phyloP scores from a whole-genome alignment of 35 echinoderm and acorn worm genomes.

The Apostichopus japonicus region DNA sequence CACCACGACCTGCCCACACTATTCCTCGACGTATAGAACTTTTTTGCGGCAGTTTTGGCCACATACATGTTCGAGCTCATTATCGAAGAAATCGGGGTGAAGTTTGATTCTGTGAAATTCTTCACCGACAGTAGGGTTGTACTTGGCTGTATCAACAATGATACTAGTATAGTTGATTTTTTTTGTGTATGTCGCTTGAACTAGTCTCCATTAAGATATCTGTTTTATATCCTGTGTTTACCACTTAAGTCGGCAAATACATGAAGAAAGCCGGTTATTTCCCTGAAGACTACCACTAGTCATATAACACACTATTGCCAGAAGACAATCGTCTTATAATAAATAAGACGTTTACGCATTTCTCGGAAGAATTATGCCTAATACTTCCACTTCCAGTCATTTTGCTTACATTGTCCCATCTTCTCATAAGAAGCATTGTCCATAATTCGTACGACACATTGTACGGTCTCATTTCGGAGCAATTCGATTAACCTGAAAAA shows the following conservation, averaged over 20 bases:
- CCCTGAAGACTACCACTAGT: neutral
- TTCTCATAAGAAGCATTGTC: too few relatives aligned
- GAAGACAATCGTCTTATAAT: neutral
- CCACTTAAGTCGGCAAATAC: too few relatives aligned
- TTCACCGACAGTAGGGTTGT: conserved; percentile 78
- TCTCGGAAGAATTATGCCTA: too few relatives aligned
- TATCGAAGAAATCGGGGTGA: conserved; percentile 28
- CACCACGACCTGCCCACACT: conserved; percentile 55
- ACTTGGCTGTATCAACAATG: conserved; percentile 67
- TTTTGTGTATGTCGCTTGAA: conserved; percentile 58
- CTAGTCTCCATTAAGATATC: too few relatives aligned
- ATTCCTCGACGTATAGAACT: conserved; percentile 64
- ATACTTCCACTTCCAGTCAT: too few relatives aligned
- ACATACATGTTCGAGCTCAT: conserved; percentile 25
- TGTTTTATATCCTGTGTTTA: too few relatives aligned
- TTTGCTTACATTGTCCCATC: too few relatives aligned
- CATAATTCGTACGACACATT: too few relatives aligned
- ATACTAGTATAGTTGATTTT: neutral
- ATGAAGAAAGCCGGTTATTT: too few relatives aligned
- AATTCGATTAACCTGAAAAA: too few relatives aligned
- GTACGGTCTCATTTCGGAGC: neutral
- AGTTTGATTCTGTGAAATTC: conserved; percentile 40
- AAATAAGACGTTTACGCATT: too few relatives aligned
- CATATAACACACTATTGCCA: neutral
- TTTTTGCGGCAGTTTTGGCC: conserved; percentile 82